Base-by-base conservation (phyloP, 2,888 invertebrate species). In the Scaeva pyrastri region DNA sequence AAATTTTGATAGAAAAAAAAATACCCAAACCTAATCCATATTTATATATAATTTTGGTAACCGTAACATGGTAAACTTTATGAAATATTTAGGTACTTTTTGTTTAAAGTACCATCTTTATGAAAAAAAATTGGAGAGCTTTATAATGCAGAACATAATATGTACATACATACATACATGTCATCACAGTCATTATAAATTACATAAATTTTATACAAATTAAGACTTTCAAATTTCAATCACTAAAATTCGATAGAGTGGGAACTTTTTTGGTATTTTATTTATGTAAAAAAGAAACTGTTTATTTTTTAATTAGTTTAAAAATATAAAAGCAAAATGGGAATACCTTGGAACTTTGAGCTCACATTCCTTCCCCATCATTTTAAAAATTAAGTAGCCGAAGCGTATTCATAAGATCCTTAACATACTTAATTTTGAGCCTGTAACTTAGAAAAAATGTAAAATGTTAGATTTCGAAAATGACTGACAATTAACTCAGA, bases 31-130 rank as follows among this genome's bases (percentile, higher is more conserved):
- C 70, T 31, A 41, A 45, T 11, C 48, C 39, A 68, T 73, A 75
- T 83, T 66, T n/a, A 23, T 56, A 79, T n/a, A 23, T 56, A 79
- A 52, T 52, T 66, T 84, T 85, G 55, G 56, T 66, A 56, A 64
- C 11, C 41, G 55, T 16, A 62, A 21, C 31, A 60, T 43, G 23
- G 41, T 55, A 55, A 62, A 19, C 14, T 31, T 45, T 21, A 8
- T 66, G 21, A 60, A 64, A 45, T 45, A 45, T 12, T 36, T 19
- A 7, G 31, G 31, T 31, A 31, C 31, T 31, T 55, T 36, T 80
- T 52, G 55, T 72, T 70, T 21, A 36, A 11, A 58, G 11, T 11
- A 36, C 23, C 12, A 14, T 21, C 58, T 19, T 23, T 56, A 6
- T 26, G 14, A 23, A 71, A 58, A 3, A 43, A 43, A 39, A 52